These are phyloP conservation scores for Semibalanus balanoides DNA, from an alignment of 1,140 invertebrate species.

Conservation along the genomic window DNA sequence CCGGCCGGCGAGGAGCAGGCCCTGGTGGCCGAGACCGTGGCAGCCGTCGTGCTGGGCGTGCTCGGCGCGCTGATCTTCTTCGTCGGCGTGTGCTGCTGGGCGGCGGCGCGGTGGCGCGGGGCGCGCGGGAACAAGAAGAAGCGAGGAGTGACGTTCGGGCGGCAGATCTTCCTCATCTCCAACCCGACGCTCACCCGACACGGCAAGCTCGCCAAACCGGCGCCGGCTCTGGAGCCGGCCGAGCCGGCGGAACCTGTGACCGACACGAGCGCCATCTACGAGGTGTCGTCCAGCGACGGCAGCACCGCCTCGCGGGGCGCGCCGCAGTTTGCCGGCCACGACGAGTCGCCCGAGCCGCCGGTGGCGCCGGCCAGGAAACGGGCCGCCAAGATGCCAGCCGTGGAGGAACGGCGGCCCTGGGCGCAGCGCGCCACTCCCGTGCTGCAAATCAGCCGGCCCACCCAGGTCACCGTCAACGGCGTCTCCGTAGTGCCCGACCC, in stretches of 20 bases:
- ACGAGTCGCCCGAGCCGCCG: background rate
- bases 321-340: background rate
- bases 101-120: too few species aligned
- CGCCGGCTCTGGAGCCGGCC: too few species aligned
- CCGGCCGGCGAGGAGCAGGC: slow-evolving; percentile 6
- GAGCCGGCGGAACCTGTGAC: background rate
- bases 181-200: background rate
- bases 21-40: slow-evolving; percentile 17
- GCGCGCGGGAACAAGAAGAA: background rate
- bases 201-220: background rate
- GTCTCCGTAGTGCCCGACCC: slow-evolving; percentile 14
- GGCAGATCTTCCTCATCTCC: background rate
- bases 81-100: background rate
- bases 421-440: slow-evolving; percentile 9
- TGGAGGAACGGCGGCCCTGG: slow-evolving; percentile 7
- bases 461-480: slow-evolving; percentile 19
- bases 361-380: background rate
- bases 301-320: background rate
- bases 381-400: too few species aligned
- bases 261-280: slow-evolving; percentile 11
- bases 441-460: slow-evolving; percentile 16
- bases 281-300: slow-evolving; percentile 4
- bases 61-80: background rate
- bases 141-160: background rate
- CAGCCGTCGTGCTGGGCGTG: slow-evolving; percentile 4